phyloP scores from a whole-genome alignment of 2,113 vertebrate genomes.

The Amphilophus citrinellus region DNA sequence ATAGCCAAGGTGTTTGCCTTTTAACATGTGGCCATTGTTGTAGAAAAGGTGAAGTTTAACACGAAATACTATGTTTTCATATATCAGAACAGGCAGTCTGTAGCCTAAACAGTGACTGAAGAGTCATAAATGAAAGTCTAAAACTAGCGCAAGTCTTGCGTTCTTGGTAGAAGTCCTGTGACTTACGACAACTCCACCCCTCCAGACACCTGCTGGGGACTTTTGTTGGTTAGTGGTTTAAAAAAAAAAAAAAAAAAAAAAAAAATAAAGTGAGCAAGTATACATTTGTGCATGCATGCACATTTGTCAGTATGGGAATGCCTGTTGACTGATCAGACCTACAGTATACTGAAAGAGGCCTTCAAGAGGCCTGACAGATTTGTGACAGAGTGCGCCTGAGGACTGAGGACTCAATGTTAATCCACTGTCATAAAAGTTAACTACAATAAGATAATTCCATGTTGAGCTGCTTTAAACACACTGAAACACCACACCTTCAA shows the following conservation, averaged over 20 bases:
- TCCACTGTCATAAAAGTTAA: slow-evolving; percentile 60
- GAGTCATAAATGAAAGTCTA: too few species aligned
- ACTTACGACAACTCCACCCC: not conserved
- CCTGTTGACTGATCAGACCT: slow-evolving; percentile 59
- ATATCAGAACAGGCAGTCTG: not conserved
- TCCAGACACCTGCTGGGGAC: not conserved
- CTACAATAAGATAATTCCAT: slow-evolving; percentile 41
- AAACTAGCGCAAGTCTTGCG: not conserved
- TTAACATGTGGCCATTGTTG: too few species aligned
- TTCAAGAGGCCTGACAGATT: slow-evolving; percentile 63
- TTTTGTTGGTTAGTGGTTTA: fast-evolving
- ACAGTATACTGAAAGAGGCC: slow-evolving; percentile 33
- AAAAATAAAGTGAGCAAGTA: not conserved
- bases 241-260: not conserved
- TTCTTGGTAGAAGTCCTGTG: not conserved
- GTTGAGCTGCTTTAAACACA: slow-evolving; percentile 39
- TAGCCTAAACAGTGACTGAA: fast-evolving
- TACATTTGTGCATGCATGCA: slow-evolving; percentile 1
- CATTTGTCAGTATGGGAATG: slow-evolving; percentile 3
- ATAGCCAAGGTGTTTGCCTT: not conserved
- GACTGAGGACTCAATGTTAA: slow-evolving; percentile 54
- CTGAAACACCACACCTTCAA: slow-evolving; percentile 5
- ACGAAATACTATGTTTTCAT: not conserved
- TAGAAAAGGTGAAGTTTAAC: not conserved
- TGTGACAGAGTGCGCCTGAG: slow-evolving; percentile 63